Evolutionary conservation across 2,113 vertebrate species (phyloP).

Genomic region (Panthera tigris): DNA sequence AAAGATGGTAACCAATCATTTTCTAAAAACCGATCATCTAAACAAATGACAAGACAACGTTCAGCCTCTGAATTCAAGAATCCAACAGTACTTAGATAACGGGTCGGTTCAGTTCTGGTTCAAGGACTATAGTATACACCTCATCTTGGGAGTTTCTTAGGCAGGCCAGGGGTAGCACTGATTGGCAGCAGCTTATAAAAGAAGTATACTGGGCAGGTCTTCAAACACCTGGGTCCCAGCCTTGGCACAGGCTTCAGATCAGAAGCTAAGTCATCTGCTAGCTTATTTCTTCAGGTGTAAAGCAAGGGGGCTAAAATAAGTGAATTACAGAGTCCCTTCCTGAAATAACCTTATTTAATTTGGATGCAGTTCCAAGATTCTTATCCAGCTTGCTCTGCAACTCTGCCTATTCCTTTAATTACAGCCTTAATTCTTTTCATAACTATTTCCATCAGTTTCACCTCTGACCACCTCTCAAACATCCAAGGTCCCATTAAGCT

Average conservation of each 20-base stretch:
- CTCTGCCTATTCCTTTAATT: not conserved
- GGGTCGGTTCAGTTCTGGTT: not conserved
- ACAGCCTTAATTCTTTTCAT: slow-evolving; percentile 28
- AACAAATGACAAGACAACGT: not conserved
- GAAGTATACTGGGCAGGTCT: not conserved
- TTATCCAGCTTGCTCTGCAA: not conserved
- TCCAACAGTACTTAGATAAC: not conserved
- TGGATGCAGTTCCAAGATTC: not conserved
- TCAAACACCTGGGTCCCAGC: not conserved
- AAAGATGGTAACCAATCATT: slow-evolving; percentile 23
- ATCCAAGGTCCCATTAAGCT: slow-evolving; percentile 47
- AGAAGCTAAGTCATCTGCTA: not conserved
- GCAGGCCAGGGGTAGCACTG: not conserved
- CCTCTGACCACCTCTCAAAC: slow-evolving; percentile 43
- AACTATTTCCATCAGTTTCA: not conserved
- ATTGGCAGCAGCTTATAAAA: not conserved
- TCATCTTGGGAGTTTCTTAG: not conserved
- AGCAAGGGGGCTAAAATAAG: not conserved
- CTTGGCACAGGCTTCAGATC: not conserved
- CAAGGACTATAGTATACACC: not conserved
- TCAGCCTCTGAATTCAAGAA: not conserved
- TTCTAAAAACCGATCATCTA: not conserved
- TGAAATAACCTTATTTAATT: not conserved
- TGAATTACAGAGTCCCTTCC: not conserved
- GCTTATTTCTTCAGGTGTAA: not conserved